These are phyloP conservation scores for Hepsetus odoe DNA, from an alignment of 2,113 vertebrate species.

Conservation along the genomic window DNA sequence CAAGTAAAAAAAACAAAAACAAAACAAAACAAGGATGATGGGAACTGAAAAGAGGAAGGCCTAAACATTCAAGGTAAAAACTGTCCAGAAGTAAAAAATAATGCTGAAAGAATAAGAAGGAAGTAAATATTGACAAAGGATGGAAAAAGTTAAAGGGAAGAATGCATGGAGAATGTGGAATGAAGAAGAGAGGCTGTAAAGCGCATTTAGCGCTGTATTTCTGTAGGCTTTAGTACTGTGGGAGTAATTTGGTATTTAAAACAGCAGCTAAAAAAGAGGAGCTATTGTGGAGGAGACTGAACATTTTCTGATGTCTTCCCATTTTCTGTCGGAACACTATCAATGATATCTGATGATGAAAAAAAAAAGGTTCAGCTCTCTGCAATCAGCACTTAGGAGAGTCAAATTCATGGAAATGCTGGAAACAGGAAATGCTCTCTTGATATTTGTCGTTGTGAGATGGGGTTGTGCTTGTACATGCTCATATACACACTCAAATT, in stretches of 20 bases:
- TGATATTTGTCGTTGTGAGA: background rate
- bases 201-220: background rate
- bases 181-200: background rate
- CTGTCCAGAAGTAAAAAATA: background rate
- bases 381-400: background rate
- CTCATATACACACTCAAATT: background rate
- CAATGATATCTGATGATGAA: background rate
- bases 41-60: background rate
- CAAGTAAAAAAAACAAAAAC: slow-evolving; percentile 5
- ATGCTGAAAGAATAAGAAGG: background rate
- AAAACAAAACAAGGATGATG: slow-evolving; percentile 54
- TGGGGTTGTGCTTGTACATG: background rate
- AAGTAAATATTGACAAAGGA: slow-evolving; percentile 16
- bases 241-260: background rate
- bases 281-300: too few species aligned
- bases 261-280: background rate
- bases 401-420: background rate
- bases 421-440: background rate
- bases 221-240: background rate
- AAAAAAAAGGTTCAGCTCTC: too few species aligned
- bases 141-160: slow-evolving; percentile 55
- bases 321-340: background rate
- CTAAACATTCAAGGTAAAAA: background rate
- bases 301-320: too few species aligned
- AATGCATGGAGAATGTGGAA: slow-evolving; percentile 40